These are phyloP conservation scores for Mayetiola destructor DNA, from an alignment of 2,888 invertebrate species.

Conservation along the genomic window DNA sequence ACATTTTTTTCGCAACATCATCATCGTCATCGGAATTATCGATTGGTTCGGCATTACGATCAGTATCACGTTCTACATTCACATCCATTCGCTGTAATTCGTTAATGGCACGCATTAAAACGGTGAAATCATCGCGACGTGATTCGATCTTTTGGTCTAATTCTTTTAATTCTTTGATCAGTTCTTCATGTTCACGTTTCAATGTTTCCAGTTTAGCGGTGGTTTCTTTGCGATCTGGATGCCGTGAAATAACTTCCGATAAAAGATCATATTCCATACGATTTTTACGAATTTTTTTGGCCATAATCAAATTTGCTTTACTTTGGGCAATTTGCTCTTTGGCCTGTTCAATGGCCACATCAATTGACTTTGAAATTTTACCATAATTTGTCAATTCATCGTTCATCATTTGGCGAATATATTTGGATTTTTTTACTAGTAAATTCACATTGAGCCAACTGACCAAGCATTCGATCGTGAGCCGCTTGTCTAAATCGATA, in stretches of 20 bases:
- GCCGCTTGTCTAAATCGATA: constrained; percentile 41
- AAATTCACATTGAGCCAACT: constrained; percentile 76
- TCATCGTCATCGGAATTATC: not conserved
- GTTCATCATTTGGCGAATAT: constrained; percentile 68
- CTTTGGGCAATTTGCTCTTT: constrained; percentile 68
- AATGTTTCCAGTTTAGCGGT: constrained; percentile 51
- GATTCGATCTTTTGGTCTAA: constrained; percentile 64
- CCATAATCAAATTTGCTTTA: constrained; percentile 64
- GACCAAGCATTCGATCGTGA: constrained; percentile 66
- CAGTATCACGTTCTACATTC: too few relatives aligned
- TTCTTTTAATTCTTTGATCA: constrained; percentile 55
- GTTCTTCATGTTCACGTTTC: constrained; percentile 53
- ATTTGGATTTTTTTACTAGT: constrained; percentile 69
- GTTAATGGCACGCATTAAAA: constrained; percentile 73
- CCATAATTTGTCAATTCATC: constrained; percentile 73
- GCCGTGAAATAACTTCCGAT: constrained; percentile 78
- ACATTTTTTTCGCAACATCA: not conserved
- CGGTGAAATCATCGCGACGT: constrained; percentile 78
- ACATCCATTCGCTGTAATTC: too few relatives aligned
- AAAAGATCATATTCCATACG: constrained; percentile 85
- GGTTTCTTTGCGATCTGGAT: constrained; percentile 76
- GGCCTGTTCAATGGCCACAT: constrained; percentile 62
- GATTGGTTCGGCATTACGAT: too few relatives aligned
- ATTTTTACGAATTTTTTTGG: constrained; percentile 77
- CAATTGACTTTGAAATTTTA: constrained; percentile 58